A percentile compares a stretch with the other conserved stretches of the same genome.
Conservation (phyloP, 2,113 vertebrate genomes). For the Garra rufa region DNA sequence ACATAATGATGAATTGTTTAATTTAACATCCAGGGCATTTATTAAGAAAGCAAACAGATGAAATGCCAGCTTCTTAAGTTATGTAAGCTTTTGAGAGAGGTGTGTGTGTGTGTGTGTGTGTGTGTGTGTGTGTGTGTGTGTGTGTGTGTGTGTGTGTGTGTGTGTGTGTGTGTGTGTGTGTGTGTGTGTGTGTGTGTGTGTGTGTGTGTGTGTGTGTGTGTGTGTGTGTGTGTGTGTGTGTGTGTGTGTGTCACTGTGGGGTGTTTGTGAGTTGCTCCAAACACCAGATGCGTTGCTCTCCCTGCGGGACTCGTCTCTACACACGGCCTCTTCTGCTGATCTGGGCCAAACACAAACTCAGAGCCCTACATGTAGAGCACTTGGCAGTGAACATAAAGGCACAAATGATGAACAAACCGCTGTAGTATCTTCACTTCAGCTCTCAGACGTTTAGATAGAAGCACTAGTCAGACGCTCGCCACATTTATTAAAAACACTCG, state of each 20-base stretch:
- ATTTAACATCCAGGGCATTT: background rate
- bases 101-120: background rate
- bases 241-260: background rate
- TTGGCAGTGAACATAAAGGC: conserved; percentile 11
- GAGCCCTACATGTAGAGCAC: conserved; percentile 1
- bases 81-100: background rate
- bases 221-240: background rate
- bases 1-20: background rate
- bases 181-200: background rate
- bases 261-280: background rate
- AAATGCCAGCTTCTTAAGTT: background rate
- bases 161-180: background rate
- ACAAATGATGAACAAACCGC: background rate
- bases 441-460: background rate
- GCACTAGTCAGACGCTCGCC: background rate
- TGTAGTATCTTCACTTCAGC: background rate
- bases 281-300: conserved; percentile 12
- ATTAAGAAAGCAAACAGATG: background rate
- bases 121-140: background rate
- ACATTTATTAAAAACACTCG: background rate
- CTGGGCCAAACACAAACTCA: background rate
- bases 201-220: background rate
- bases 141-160: background rate
- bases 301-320: background rate
- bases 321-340: background rate